Base-by-base conservation (phyloP, 2,888 invertebrate species). In the Stenolophus ochropezus region DNA sequence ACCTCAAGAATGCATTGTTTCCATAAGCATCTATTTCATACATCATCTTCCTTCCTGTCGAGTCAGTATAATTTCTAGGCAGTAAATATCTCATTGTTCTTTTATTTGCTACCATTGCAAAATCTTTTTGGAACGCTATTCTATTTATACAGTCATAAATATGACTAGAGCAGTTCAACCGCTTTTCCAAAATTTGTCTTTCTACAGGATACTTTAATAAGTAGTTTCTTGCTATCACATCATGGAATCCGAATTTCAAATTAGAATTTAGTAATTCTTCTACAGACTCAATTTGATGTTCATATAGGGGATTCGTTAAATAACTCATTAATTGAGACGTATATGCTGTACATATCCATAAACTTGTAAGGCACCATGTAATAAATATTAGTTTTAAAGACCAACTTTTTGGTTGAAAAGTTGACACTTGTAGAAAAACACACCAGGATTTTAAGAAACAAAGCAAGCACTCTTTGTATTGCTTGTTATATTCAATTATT, bases 251-350 rank as follows among this genome's bases (percentile, higher is more conserved):
- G 85, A 90, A 89, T 82, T 89, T 90, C 85, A 90, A 86, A 84
- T 88, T 90, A 49, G 89, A 90, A 0, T 86, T 86, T 3, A 91
- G 85, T 8, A 92, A 87, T 83, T 92, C 91, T 58, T 90, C 85
- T 1, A 92, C 86, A 0, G 89, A 90, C 80, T 91, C 86, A 5
- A 92, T 89, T 87, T 93, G 92, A 84, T 91, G 87, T 80, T 91
- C 88, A 81, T 88, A 89, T 1, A 89, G 88, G 0, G 92, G 91
- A 84, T 91, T 89, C 8, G 90, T 90, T 61, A 93, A 89, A 0
- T 92, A 91, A 6, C 89, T 88, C 81, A 92, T 91, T 82, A 93
- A 86, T 84, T 92, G 91, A 0, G 92, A 92, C 80, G 92, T 91
- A 81, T 92, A 93, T 0, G 90, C 89, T 0, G 91, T 91, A 16